Base-by-base conservation (phyloP, 2,113 vertebrate genomes). In the Puntigrus tetrazona region DNA sequence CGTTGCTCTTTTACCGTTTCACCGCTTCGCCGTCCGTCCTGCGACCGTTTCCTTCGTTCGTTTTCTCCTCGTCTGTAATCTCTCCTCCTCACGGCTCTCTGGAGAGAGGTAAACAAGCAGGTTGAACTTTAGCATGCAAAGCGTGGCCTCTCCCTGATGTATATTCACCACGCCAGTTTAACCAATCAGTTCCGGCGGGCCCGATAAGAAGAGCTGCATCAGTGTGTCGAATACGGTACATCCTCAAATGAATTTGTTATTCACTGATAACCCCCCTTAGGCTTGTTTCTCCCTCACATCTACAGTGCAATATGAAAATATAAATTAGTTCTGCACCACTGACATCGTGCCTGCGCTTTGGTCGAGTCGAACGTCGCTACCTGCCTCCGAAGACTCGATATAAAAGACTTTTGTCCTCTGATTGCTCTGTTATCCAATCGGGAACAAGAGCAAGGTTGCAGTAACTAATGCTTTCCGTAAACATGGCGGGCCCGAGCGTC, bases 251-350 rank as follows among this genome's bases (percentile, higher is more conserved):
- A 89, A 90, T 91, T 87, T 84, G 75, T 87, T 87, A 82, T 91
- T 92, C 85, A 90, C 89, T 91, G 89, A 92, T 89, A 91, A 89
- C 89, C 88, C 82, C 88, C 85, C 78, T 81, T 88, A 85, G 88
- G 84, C 88, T 82, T 5, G 34, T 59, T 86, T 88, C 83, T 63
- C 77, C 80, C 78, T 85, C 52, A 43, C 83, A 45, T 86, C 74
- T 86, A 88, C 70, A 47, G 43, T 61, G 84, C 85, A 91, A 88
- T 92, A 88, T 88, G 87, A 87, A 91, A 86, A 87, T 91, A 90
- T 82, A 88, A 93, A 94, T 93, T 91, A 88, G 87, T 89, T 91
- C 87, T 88, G 86, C 91, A 90, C 81, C 82, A 89, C 86, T 87
- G 86, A 88, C 81, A 82, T 90, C 81, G 88, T 78, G 59, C 78